Evolutionary conservation across 1,140 invertebrate species (phyloP).

Genomic region (Lycorma delicatula): DNA sequence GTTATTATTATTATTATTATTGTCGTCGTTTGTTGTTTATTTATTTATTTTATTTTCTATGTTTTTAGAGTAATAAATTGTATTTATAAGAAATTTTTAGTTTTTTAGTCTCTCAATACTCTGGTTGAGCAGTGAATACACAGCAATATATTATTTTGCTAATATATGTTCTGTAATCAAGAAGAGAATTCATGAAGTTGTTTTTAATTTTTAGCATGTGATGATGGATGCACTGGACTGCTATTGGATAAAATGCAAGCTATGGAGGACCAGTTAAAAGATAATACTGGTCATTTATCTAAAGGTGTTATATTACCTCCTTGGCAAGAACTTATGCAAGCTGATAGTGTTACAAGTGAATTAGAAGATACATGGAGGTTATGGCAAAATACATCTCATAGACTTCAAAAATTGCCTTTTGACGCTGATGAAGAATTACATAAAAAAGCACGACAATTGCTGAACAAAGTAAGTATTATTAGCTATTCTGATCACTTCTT

Average conservation of each 20-base stretch:
- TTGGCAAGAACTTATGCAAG: constrained; percentile 46
- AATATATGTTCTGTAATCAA: too few species aligned
- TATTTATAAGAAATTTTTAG: too few species aligned
- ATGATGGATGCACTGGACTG: constrained; percentile 80
- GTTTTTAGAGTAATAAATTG: too few species aligned
- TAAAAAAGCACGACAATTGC: constrained; percentile 26
- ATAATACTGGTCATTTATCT: constrained; percentile 45
- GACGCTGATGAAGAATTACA: constrained; percentile 25
- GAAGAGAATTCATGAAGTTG: too few species aligned
- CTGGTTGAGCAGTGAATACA: too few species aligned
- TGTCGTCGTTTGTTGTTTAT: too few species aligned
- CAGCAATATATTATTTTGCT: too few species aligned
- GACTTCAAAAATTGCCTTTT: constrained; percentile 14
- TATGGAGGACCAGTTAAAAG: constrained; percentile 44
- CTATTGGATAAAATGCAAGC: constrained; percentile 64
- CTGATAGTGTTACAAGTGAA: constrained; percentile 15
- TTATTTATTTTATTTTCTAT: too few species aligned
- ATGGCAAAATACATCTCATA: constrained; percentile 7
- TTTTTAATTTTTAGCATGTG: constrained; percentile 59
- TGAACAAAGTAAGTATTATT: constrained; percentile 28
- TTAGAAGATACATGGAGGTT: constrained; percentile 12
- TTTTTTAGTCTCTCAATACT: too few species aligned
- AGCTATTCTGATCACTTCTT: too few species aligned
- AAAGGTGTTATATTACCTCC: constrained; percentile 59
- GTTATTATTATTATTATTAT: too few species aligned